A percentile compares a stretch with the other conserved stretches of the same genome.
phyloP scores from a whole-genome alignment of 2,888 invertebrate species.

The Eristalinus sepulchralis region DNA sequence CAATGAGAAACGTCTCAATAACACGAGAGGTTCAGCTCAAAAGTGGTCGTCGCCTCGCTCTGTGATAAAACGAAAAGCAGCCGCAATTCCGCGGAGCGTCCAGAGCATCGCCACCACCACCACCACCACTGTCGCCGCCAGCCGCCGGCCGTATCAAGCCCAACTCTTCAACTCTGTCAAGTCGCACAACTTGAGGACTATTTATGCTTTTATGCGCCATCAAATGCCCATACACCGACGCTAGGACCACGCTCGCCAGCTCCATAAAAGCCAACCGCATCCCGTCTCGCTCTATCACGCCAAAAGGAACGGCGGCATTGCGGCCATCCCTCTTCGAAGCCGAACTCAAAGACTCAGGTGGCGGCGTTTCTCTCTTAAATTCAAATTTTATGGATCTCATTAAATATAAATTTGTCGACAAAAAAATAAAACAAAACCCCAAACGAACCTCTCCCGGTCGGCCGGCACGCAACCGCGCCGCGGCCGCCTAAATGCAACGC shows the following conservation, averaged over 20 bases:
- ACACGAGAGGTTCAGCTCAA: conserved; percentile 30
- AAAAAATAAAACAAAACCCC: conserved; percentile 51
- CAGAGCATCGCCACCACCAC: too few relatives aligned
- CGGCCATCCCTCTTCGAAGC: background rate
- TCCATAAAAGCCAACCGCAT: conserved; percentile 46
- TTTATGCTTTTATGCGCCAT: conserved; percentile 69
- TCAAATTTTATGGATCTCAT: conserved; percentile 81
- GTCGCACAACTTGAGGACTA: conserved; percentile 47
- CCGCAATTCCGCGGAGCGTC: conserved; percentile 65
- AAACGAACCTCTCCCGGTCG: conserved; percentile 9
- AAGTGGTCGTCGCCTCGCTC: conserved; percentile 16
- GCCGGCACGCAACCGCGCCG: conserved; percentile 49
- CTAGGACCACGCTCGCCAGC: conserved; percentile 26
- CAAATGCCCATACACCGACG: conserved; percentile 56
- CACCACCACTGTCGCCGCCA: too few relatives aligned
- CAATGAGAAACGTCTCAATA: conserved; percentile 70
- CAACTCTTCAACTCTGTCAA: conserved; percentile 21
- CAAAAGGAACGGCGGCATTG: conserved; percentile 24
- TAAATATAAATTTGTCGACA: conserved; percentile 81
- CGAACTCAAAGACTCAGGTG: conserved; percentile 43
- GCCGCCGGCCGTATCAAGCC: background rate
- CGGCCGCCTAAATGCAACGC: background rate
- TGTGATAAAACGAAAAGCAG: conserved; percentile 66
- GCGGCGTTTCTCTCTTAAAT: conserved; percentile 79
- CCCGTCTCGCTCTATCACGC: conserved; percentile 6